These are phyloP conservation scores for Scolopax mira DNA, from an alignment of 2,113 vertebrate genomes.

Conservation along the genomic window DNA sequence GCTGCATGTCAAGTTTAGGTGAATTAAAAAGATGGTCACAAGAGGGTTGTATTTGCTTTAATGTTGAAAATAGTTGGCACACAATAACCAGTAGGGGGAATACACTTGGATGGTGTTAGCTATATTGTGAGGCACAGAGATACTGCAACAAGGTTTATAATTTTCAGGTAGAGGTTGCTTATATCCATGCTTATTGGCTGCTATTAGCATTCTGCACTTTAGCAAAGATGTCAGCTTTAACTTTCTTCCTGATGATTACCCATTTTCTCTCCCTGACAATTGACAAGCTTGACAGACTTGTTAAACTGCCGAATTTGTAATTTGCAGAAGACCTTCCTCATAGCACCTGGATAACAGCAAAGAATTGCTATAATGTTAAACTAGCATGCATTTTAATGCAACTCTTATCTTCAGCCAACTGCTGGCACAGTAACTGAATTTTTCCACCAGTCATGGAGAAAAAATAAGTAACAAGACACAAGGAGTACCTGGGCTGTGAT, in stretches of 20 bases:
- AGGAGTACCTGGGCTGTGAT: background rate
- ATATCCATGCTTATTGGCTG: constrained; percentile 21
- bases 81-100: background rate
- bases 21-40: constrained; percentile 25
- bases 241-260: constrained; percentile 56
- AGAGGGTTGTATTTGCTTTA: background rate
- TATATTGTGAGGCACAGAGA: background rate
- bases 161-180: background rate
- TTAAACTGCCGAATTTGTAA: constrained; percentile 64
- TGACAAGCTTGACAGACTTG: constrained; percentile 69
- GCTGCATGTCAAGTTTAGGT: constrained; percentile 4
- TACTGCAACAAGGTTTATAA: background rate
- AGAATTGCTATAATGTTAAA: constrained; percentile 28
- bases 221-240: constrained; percentile 67
- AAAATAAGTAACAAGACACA: background rate
- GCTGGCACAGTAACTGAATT: background rate
- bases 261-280: constrained; percentile 60
- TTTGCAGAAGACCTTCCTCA: constrained; percentile 46
- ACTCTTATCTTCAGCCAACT: constrained; percentile 22
- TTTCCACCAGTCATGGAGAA: background rate
- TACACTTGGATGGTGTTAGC: background rate
- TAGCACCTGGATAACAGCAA: constrained; percentile 34
- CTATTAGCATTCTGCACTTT: constrained; percentile 61
- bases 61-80: constrained; percentile 34
- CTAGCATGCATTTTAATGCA: constrained; percentile 46